Conservation (phyloP, 2,888 invertebrate genomes). For the Harmothoe impar region DNA sequence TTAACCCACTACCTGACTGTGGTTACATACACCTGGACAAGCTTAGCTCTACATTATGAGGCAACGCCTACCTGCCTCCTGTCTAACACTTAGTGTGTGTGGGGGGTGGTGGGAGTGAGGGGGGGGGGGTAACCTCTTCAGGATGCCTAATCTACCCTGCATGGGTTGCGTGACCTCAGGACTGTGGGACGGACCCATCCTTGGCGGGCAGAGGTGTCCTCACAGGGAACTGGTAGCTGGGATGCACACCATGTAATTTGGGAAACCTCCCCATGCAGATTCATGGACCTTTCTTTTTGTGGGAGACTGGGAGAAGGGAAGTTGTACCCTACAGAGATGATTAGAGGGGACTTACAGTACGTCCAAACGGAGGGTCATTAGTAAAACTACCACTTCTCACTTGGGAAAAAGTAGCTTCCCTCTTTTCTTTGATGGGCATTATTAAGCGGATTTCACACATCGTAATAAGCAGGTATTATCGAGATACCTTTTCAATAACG, state of each 20-base stretch:
- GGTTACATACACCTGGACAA: slow-evolving; percentile 22
- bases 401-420: no score
- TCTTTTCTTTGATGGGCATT: no score
- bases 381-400: neutral
- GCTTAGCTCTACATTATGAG: neutral
- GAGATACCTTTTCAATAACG: neutral
- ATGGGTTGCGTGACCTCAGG: neutral
- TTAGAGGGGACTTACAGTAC: neutral
- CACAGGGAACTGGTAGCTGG: neutral
- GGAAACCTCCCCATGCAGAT: neutral
- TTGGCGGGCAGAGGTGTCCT: neutral
- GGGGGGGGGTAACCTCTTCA: neutral
- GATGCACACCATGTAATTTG: neutral
- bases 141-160: neutral
- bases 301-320: neutral
- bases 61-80: neutral
- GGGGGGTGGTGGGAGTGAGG: no score
- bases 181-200: no score
- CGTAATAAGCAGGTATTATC: neutral
- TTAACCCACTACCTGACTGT: neutral
- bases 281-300: neutral
- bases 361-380: neutral
- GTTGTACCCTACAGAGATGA: neutral
- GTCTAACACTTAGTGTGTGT: no score
- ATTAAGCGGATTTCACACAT: neutral